Evolutionary conservation across 2,113 vertebrate genomes (phyloP), one percentile per base, ranked within the genome.

Genomic region (Machaerirhynchus nigripectus): DNA sequence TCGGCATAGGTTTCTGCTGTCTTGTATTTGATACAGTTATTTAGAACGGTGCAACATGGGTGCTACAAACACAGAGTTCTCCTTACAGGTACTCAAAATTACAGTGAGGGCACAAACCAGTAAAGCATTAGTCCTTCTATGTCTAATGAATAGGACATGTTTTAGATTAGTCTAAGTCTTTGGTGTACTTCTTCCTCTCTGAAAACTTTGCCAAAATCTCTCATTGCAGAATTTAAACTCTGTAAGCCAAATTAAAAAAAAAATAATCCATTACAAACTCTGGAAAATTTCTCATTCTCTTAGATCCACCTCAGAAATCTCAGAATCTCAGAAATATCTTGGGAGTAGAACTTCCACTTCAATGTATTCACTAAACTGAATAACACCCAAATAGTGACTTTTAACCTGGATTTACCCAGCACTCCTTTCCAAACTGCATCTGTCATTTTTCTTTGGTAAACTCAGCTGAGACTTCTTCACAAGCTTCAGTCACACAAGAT

Each of bases 261-360:
- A 94, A 59, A 63, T 47, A 22, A 79, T 74, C 47, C n/a, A 90
- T 94, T 91, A 74, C 18, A 69, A 83, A 87, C 28, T 61, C 74
- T 69, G 67, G 61, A 95, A 93, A 82, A 5, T 87, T 96, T 82
- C 39, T 95, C 76, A 21, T 33, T 59, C 26, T 83, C 61, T 89
- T 69, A 85, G 67, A 89, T 85, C 59, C 81, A 82, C 26, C 2
- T n/a, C n/a, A n/a, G n/a, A n/a, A n/a, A n/a, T n/a, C n/a, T n/a
- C n/a, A n/a, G n/a, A 83, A 93, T 93, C 53, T 96, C 65, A 89
- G 78, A 95, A 96, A 67, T 61, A 69, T 35, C 70, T 42, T 89
- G 69, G 61, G 77, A 94, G 14, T 31, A 91, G 27, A 85, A 91
- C 40, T 76, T 95, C 49, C 18, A 28, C 39, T 71, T 23, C 42